Conservation (phyloP, 1,140 invertebrate species). For the Pissodes strobi region DNA sequence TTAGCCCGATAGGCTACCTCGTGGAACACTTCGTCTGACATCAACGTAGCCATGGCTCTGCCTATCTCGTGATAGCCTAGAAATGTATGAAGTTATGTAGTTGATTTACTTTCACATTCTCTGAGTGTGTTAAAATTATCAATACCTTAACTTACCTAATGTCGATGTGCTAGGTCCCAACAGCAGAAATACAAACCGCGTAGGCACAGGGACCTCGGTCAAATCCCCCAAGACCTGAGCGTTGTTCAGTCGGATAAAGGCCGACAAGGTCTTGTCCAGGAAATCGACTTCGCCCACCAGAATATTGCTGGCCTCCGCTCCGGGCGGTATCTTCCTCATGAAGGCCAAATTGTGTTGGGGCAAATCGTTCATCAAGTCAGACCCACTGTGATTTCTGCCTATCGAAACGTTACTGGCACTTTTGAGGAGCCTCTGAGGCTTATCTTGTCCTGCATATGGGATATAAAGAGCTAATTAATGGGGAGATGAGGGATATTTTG, state of each 20-base stretch:
- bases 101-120: conserved; percentile 45
- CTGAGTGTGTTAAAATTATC: too few species aligned
- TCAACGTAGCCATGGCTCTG: conserved; percentile 95
- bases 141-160: conserved; percentile 24
- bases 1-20: conserved; percentile 96
- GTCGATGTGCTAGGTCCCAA: conserved; percentile 79
- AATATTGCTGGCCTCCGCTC: conserved; percentile 96
- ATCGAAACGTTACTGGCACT: conserved; percentile 81
- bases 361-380: conserved; percentile 65
- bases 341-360: conserved; percentile 89
- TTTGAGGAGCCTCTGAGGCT: conserved; percentile 66
- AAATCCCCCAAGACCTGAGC: conserved; percentile 91
- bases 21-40: conserved; percentile 99
- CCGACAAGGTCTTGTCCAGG: conserved; percentile 86
- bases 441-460: conserved; percentile 32
- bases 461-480: neutral
- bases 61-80: conserved; percentile 96
- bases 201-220: conserved; percentile 96
- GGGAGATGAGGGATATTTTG: too few species aligned
- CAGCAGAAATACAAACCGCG: conserved; percentile 91
- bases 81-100: conserved; percentile 42
- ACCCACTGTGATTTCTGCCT: conserved; percentile 74
- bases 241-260: conserved; percentile 89
- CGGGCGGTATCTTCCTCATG: conserved; percentile 96
- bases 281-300: conserved; percentile 98